Conservation (phyloP, 2,113 vertebrate genomes). For the Cynopterus brachyotis region DNA sequence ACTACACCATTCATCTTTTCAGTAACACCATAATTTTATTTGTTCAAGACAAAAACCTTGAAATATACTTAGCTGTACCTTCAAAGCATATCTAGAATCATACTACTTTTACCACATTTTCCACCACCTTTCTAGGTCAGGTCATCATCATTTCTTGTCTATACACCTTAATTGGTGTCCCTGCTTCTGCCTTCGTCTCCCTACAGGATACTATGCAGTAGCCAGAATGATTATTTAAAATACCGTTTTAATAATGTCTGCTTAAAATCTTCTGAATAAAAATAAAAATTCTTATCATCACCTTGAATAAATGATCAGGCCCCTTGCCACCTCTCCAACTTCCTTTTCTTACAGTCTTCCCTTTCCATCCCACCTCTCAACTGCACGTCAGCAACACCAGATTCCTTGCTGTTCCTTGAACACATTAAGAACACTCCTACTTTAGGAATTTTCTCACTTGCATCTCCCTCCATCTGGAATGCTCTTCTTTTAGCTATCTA, state of each 20-base stretch:
- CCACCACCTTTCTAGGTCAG: not conserved
- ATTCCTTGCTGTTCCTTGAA: slow-evolving; percentile 17
- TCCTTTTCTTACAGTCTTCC: not conserved
- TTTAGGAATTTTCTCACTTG: slow-evolving; percentile 24
- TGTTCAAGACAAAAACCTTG: not conserved
- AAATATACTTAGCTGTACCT: not conserved
- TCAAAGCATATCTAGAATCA: not conserved
- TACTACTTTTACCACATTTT: not conserved
- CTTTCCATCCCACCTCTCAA: not conserved
- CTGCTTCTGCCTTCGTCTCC: not conserved
- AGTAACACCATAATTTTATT: not conserved
- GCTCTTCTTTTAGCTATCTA: slow-evolving; percentile 14
- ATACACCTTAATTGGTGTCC: not conserved
- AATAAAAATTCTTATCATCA: not conserved
- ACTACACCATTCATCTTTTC: not conserved
- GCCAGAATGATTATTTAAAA: slow-evolving; percentile 21
- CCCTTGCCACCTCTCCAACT: not conserved
- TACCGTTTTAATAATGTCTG: not conserved
- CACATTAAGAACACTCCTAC: not conserved
- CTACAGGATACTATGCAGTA: not conserved
- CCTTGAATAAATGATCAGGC: not conserved
- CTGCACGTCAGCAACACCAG: not conserved
- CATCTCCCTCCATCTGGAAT: slow-evolving; percentile 26
- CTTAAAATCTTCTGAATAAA: slow-evolving; percentile 39
- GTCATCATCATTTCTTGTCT: not conserved